A percentile compares a stretch with the other conserved stretches of the same genome.
phyloP scores from a whole-genome alignment of 2,888 invertebrate species.

The Idaea dimidiata region DNA sequence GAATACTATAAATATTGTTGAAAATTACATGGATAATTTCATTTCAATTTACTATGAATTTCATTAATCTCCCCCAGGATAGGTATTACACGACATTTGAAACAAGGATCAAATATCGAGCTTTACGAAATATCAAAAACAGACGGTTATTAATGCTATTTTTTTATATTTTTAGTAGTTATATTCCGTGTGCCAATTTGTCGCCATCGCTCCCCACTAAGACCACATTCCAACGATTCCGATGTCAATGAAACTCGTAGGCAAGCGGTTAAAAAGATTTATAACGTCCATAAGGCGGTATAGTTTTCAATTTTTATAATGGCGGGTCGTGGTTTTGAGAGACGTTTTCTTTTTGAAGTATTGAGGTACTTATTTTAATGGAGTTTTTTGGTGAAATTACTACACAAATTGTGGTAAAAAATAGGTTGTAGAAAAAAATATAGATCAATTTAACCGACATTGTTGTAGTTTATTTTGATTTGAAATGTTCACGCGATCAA shows the following conservation, averaged over 20 bases:
- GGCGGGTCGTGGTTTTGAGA: neutral
- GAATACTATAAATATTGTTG: no score
- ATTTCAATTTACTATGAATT: no score
- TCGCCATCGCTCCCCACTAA: neutral
- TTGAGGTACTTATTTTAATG: neutral
- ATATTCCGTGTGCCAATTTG: neutral
- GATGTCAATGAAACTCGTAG: constrained; percentile 14
- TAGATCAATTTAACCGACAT: neutral
- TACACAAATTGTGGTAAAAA: neutral
- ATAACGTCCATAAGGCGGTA: constrained; percentile 29
- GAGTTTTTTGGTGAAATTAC: neutral
- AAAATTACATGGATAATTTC: no score
- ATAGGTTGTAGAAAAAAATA: neutral
- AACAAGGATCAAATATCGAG: no score
- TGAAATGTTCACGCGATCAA: no score
- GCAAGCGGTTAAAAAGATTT: constrained; percentile 24
- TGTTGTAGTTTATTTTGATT: neutral
- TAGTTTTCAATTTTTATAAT: constrained; percentile 30
- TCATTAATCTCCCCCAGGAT: no score
- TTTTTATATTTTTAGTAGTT: neutral
- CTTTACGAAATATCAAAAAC: no score
- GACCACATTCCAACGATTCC: constrained; percentile 1
- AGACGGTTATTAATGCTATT: no score
- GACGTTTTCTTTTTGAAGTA: neutral
- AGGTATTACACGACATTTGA: no score